These are phyloP conservation scores for Aegithalos caudatus DNA, from an alignment of 2,113 vertebrate genomes.

Conservation along the genomic window DNA sequence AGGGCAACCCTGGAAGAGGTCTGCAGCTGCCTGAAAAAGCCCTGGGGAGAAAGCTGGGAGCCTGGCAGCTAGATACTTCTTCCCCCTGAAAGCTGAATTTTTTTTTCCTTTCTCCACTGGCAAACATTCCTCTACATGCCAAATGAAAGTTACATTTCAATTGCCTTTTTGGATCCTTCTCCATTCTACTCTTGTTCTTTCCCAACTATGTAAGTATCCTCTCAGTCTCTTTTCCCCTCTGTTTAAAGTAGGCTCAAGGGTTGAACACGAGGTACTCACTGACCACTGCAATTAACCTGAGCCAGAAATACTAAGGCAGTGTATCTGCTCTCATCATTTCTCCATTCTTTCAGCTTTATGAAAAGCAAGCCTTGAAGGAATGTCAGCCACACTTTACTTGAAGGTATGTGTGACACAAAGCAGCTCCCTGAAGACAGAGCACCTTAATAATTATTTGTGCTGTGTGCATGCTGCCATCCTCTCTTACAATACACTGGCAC, in stretches of 20 bases:
- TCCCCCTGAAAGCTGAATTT: neutral
- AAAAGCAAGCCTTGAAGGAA: neutral
- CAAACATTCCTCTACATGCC: neutral
- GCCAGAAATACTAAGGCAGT: neutral
- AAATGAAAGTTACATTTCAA: neutral
- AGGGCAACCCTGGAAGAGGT: neutral
- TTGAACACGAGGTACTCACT: rapidly evolving
- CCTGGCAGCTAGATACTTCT: neutral
- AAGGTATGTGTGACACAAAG: neutral
- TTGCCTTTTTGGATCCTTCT: neutral
- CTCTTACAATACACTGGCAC: neutral
- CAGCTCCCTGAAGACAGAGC: neutral
- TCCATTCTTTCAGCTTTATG: neutral
- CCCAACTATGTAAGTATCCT: neutral
- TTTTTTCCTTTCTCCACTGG: neutral
- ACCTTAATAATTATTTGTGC: neutral
- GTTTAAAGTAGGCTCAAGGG: neutral
- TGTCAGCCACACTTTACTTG: neutral
- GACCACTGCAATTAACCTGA: neutral
- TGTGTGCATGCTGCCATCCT: neutral
- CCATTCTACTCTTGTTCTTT: neutral
- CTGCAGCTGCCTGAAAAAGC: neutral
- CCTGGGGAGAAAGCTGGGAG: neutral
- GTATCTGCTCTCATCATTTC: neutral
- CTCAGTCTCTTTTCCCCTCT: neutral